Percentiles rank a stretch among this genome's conserved stretches.
phyloP scores from a whole-genome alignment of 2,888 invertebrate species.

The Lasioglossum leucozonium region DNA sequence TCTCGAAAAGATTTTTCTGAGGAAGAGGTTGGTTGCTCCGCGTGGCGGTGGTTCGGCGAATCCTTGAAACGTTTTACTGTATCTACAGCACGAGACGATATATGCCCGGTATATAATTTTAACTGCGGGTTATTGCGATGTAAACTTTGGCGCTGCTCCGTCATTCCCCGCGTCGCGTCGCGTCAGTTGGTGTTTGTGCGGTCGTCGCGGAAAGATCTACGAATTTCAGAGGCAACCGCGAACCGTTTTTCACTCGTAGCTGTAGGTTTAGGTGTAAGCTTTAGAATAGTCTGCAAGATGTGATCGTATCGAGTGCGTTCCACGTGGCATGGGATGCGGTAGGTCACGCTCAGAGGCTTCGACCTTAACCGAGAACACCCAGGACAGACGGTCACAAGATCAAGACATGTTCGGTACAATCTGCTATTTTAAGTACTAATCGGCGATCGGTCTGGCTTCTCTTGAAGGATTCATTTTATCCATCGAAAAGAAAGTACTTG shows the following conservation, averaged over 20 bases:
- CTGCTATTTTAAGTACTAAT: background rate
- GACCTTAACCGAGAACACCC: constrained; percentile 55
- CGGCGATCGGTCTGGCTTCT: background rate
- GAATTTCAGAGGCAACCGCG: constrained; percentile 1
- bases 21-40: background rate
- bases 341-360: constrained; percentile 71
- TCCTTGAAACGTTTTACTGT: constrained; percentile 50
- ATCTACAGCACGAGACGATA: constrained; percentile 30
- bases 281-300: constrained; percentile 45
- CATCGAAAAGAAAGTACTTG: background rate
- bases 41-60: constrained; percentile 20
- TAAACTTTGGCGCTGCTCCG: constrained; percentile 72
- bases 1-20: background rate
- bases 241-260: background rate
- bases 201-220: constrained; percentile 43
- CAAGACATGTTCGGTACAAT: constrained; percentile 79
- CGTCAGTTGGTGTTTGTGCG: constrained; percentile 62
- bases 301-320: constrained; percentile 40
- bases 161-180: constrained; percentile 39
- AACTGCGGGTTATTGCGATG: constrained; percentile 75
- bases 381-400: constrained; percentile 72
- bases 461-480: background rate
- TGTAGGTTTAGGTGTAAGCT: constrained; percentile 16
- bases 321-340: constrained; percentile 81
- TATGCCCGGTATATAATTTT: constrained; percentile 76